Conservation (phyloP, 2,797 vertebrate species). For the Epinephelus coioides region DNA sequence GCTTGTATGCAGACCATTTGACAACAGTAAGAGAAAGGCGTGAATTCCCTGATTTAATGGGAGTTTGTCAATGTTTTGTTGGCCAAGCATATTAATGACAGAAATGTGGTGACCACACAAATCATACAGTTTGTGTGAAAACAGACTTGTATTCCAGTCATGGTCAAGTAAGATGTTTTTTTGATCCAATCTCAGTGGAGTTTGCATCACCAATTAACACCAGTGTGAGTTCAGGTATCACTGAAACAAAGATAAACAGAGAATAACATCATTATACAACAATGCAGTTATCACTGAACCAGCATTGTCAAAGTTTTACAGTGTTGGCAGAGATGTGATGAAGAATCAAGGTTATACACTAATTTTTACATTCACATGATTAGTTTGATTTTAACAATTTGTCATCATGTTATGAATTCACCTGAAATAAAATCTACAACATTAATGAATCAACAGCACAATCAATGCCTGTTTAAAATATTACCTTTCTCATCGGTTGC, state of each 20-base stretch:
- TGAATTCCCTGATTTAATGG: slow-evolving; percentile 39
- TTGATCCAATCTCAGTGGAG: slow-evolving; percentile 27
- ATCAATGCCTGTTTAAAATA: too few species aligned
- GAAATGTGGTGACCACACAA: slow-evolving; percentile 45
- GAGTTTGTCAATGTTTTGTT: slow-evolving; percentile 7
- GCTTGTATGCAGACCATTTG: slow-evolving; percentile 53
- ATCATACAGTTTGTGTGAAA: slow-evolving; percentile 49
- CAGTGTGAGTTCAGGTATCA: slow-evolving; percentile 42
- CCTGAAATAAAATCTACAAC: too few species aligned
- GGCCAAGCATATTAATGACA: slow-evolving; percentile 57
- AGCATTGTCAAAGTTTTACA: too few species aligned
- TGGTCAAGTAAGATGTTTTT: slow-evolving; percentile 51
- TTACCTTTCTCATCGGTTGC: too few species aligned
- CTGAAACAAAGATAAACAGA: slow-evolving; percentile 8
- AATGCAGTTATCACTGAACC: too few species aligned
- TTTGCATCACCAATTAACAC: slow-evolving; percentile 56
- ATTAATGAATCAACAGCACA: too few species aligned
- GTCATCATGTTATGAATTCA: too few species aligned
- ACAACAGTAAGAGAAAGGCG: slow-evolving; percentile 72
- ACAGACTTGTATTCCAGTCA: not conserved
- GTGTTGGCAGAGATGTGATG: too few species aligned
- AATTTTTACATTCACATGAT: too few species aligned
- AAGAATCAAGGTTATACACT: too few species aligned
- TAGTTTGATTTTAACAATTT: too few species aligned
- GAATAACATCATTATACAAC: not conserved